These are phyloP conservation scores for Eucera pruinosa DNA, from an alignment of 2,888 invertebrate species.

Conservation along the genomic window DNA sequence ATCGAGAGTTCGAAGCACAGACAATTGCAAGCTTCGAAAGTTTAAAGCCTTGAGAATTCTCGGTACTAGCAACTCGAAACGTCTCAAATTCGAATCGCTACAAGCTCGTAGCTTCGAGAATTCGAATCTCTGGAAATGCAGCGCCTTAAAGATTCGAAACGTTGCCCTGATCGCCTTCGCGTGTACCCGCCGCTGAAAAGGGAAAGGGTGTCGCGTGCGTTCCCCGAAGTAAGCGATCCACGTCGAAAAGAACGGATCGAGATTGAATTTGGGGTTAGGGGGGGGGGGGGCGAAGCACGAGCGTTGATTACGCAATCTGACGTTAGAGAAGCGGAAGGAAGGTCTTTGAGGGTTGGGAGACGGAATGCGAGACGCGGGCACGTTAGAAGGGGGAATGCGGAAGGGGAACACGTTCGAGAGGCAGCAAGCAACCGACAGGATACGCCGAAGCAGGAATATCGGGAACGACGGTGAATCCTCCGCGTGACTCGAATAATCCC, in stretches of 20 bases:
- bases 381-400: conserved; percentile 18
- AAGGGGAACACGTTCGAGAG: conserved; percentile 49
- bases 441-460: conserved; percentile 57
- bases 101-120: no score
- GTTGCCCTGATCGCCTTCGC: no score
- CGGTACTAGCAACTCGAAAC: no score
- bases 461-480: conserved; percentile 62
- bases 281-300: neutral
- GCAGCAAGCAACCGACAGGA: conserved; percentile 42
- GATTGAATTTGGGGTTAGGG: conserved; percentile 44
- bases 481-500: conserved; percentile 67
- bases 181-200: no score
- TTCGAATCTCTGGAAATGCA: no score
- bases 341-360: conserved; percentile 48
- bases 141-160: no score
- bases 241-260: conserved; percentile 23
- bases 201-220: no score
- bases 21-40: no score
- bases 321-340: neutral
- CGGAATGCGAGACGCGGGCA: conserved; percentile 54
- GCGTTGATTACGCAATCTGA: conserved; percentile 42
- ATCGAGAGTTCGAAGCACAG: no score
- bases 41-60: no score
- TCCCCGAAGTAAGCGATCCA: neutral
- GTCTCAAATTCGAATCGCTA: no score